These are phyloP conservation scores for Microcebus lehilahytsara DNA, from an alignment of 2,113 vertebrate species.

Conservation along the genomic window DNA sequence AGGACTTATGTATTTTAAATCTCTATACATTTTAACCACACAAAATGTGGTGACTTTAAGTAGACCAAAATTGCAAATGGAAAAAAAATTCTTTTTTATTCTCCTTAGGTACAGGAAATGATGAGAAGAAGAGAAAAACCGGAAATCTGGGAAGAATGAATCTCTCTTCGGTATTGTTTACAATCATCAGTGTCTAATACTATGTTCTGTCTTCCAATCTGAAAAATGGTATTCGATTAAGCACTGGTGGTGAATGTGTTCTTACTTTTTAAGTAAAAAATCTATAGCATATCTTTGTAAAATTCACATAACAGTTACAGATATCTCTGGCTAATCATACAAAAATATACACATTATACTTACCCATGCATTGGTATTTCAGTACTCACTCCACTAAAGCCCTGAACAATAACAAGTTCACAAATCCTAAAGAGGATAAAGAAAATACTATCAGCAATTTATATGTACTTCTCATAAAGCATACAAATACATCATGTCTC, in stretches of 20 bases:
- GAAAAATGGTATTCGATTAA: conserved; percentile 30
- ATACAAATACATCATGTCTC: not conserved
- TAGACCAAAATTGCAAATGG: no score
- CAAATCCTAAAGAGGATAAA: not conserved
- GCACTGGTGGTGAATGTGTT: conserved; percentile 1
- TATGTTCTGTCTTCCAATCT: not conserved
- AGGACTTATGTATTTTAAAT: no score
- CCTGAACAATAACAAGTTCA: not conserved
- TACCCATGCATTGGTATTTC: not conserved
- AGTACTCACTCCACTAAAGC: not conserved
- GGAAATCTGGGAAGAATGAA: not conserved
- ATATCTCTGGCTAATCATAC: not conserved
- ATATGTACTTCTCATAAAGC: not conserved
- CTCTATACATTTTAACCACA: no score
- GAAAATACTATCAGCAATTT: not conserved
- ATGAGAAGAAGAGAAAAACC: conserved; percentile 38
- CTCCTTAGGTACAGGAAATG: conserved; percentile 70
- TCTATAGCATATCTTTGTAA: not conserved
- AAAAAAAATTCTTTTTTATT: conserved; percentile 43
- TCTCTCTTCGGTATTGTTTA: not conserved
- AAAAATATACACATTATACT: not conserved
- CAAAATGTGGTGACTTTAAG: no score
- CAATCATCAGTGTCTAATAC: not conserved
- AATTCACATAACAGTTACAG: not conserved
- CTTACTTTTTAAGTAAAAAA: conserved; percentile 42